Base-by-base conservation (phyloP, 2,113 vertebrate species). In the Entomyzon cyanotis region DNA sequence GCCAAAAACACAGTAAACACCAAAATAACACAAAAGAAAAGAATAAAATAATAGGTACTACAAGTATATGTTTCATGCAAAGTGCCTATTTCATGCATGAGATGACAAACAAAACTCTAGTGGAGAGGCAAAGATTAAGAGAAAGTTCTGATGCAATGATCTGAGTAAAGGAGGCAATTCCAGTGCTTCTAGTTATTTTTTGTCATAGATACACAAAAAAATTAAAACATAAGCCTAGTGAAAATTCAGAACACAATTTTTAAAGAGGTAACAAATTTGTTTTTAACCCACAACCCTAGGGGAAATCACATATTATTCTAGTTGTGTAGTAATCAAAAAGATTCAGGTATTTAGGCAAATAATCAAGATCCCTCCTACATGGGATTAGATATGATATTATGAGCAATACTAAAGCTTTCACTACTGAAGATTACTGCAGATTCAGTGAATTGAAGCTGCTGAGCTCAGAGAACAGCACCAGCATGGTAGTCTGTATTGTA, bases 71-170 rank as follows among this genome's bases (percentile, higher is more conserved):
- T 83, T 76, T 89, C 53, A 44, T 63, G 37, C 47, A 75, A 65
- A 70, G 23, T 52, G 42, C 24, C 39, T 31, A 50, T 78, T 87
- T 94, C 39, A 81, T 15, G 33, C 19, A 71, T 69, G 83, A 94
- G 59, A 69, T 62, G 50, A 30, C 80, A 87, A 96, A 91, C 81
- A 94, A 91, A 95, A 64, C 76, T 55, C 37, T 37, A 85, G 19
- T 37, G 65, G 74, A 81, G 67, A 91, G 41, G 30, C 8, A 50
- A 93, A 95, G 79, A 91, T 90, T 89, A 93, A 58, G 39, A 94
- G 75, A 90, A 82, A 96, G 62, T 87, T 47, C 87, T 84, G 59
- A 91, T 55, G 49, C 60, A 91, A 77, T 69, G 77, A 95, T 27
- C 46, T 59, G 58, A 23, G 55, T 52, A 93, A 81, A 87, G 33